phyloP scores from a whole-genome alignment of 1,140 invertebrate genomes.

The Chrysomallon squamiferum region DNA sequence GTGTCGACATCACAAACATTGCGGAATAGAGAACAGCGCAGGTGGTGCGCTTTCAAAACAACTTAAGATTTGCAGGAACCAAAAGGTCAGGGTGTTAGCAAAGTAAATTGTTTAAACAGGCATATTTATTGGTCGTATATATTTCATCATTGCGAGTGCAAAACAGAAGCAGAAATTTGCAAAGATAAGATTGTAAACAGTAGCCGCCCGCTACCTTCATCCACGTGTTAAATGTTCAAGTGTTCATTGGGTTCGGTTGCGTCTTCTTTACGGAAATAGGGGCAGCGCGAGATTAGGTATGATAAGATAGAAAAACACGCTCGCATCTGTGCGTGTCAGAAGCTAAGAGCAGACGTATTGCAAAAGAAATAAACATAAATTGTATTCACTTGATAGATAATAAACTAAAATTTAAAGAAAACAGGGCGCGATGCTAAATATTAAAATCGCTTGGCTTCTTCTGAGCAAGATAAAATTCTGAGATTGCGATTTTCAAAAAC shows the following conservation, averaged over 20 bases:
- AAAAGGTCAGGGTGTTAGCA: no score
- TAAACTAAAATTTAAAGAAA: not conserved
- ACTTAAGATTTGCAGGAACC: no score
- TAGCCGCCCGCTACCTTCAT: not conserved
- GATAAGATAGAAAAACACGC: not conserved
- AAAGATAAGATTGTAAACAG: slow-evolving; percentile 1
- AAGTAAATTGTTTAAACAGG: slow-evolving; percentile 8
- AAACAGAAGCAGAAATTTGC: slow-evolving; percentile 6
- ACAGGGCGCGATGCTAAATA: not conserved
- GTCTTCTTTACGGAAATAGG: not conserved
- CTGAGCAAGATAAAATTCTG: not conserved
- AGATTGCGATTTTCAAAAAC: not conserved
- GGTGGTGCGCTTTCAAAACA: no score
- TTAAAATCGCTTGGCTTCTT: not conserved
- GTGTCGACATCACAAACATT: not conserved
- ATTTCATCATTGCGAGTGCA: slow-evolving; percentile 2
- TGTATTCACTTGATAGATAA: slow-evolving; percentile 1
- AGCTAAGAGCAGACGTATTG: not conserved
- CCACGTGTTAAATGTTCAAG: not conserved
- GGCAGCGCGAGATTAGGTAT: not conserved
- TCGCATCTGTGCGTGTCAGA: not conserved
- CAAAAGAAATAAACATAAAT: slow-evolving; percentile 4
- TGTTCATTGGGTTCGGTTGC: slow-evolving; percentile 2
- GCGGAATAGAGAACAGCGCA: no score
- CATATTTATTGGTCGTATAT: slow-evolving; percentile 8